These are phyloP conservation scores for Drosophila sordidapex DNA, from an alignment of 2,888 invertebrate genomes.

Conservation along the genomic window DNA sequence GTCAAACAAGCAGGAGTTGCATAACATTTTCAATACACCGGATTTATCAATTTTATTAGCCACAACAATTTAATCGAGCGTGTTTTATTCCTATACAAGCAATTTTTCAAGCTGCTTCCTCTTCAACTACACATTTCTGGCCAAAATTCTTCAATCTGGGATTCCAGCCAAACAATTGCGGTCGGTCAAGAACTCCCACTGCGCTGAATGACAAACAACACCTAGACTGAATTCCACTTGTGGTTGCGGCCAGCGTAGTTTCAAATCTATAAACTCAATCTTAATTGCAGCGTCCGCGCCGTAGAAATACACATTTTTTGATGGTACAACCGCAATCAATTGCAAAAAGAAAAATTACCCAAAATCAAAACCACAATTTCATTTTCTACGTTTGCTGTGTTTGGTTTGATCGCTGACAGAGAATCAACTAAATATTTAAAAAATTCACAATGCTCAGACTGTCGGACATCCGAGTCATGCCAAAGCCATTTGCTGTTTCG, in stretches of 20 bases:
- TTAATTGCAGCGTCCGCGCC: slow-evolving; percentile 45
- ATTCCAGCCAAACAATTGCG: slow-evolving; percentile 22
- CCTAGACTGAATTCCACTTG: slow-evolving; percentile 25
- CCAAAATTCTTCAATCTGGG: slow-evolving; percentile 5
- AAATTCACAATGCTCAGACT: slow-evolving; percentile 30
- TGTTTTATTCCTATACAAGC: slow-evolving; percentile 15
- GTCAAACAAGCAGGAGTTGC: slow-evolving; percentile 32
- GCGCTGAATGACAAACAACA: slow-evolving; percentile 20
- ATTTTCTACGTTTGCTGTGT: slow-evolving; percentile 30
- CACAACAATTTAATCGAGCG: slow-evolving; percentile 42
- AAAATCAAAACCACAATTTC: slow-evolving; percentile 49
- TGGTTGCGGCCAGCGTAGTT: slow-evolving; percentile 3
- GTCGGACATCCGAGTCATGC: slow-evolving; percentile 38
- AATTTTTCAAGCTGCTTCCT: slow-evolving; percentile 8
- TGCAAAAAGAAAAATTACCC: slow-evolving; percentile 35
- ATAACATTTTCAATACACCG: not conserved
- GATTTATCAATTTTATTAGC: slow-evolving; percentile 34
- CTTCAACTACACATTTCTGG: slow-evolving; percentile 23
- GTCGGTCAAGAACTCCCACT: slow-evolving; percentile 17
- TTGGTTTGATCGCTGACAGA: slow-evolving; percentile 29
- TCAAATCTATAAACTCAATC: not conserved
- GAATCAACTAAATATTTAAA: slow-evolving; percentile 54
- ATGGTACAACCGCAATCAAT: slow-evolving; percentile 29
- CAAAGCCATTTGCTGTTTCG: slow-evolving; percentile 66
- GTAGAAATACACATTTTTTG: not conserved